Evolutionary conservation across 2,888 invertebrate genomes (phyloP).

Genomic region (Eupithecia dodoneata): DNA sequence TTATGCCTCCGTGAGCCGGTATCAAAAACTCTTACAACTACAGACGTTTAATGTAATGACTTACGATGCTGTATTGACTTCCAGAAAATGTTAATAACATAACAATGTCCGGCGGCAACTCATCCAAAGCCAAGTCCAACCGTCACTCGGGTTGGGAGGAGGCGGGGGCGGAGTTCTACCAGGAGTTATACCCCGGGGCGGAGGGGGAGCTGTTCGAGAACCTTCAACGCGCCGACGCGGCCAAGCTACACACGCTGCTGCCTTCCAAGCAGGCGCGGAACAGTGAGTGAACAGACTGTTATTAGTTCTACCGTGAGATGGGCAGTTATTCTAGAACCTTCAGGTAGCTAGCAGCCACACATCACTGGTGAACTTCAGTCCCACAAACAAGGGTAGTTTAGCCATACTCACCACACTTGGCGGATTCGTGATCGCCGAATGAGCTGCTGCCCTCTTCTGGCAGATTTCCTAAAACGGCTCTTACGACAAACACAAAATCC

Average conservation of each 20-base stretch:
- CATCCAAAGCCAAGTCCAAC: slow-evolving; percentile 67
- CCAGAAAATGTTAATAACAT: slow-evolving; percentile 24
- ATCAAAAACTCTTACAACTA: too few relatives aligned
- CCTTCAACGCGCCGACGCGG: slow-evolving; percentile 88
- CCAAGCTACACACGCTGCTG: slow-evolving; percentile 89
- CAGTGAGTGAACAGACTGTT: slow-evolving; percentile 73
- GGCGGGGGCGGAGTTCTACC: slow-evolving; percentile 93
- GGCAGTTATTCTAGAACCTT: too few relatives aligned
- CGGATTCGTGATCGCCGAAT: too few relatives aligned
- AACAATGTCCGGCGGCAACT: slow-evolving; percentile 77
- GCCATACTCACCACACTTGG: too few relatives aligned
- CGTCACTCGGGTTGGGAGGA: slow-evolving; percentile 89
- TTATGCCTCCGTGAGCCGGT: too few relatives aligned
- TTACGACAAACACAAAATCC: too few relatives aligned
- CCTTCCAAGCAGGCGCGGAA: slow-evolving; percentile 92
- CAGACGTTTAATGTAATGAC: neutral
- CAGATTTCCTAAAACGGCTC: too few relatives aligned
- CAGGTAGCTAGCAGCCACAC: too few relatives aligned
- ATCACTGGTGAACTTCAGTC: too few relatives aligned
- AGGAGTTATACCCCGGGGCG: slow-evolving; percentile 90
- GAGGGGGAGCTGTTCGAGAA: slow-evolving; percentile 87
- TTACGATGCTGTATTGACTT: neutral
- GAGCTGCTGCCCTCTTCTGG: too few relatives aligned
- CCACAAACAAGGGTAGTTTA: too few relatives aligned
- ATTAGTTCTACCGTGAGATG: slow-evolving; percentile 88